phyloP scores from a whole-genome alignment of 2,113 vertebrate genomes.

The Raja brachyura region DNA sequence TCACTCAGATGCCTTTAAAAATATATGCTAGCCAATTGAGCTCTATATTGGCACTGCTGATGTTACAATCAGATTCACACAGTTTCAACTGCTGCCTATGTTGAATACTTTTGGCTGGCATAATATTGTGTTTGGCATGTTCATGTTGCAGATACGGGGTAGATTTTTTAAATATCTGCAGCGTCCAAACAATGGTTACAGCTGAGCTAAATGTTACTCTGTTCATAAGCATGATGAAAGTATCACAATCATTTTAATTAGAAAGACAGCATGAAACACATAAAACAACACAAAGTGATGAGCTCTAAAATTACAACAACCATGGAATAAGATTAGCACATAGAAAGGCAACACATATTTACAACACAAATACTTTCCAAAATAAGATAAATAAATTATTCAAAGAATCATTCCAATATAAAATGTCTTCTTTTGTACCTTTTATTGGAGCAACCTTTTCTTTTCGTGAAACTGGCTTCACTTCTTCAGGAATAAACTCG shows the following conservation, averaged over 20 bases:
- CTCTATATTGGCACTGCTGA: too few relatives aligned
- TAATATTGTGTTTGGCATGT: too few relatives aligned
- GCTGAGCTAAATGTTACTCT: too few relatives aligned
- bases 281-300: not conserved
- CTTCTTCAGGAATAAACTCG: slow-evolving; percentile 66
- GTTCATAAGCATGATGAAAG: too few relatives aligned
- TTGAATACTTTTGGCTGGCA: too few relatives aligned
- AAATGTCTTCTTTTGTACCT: slow-evolving; percentile 64
- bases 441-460: slow-evolving; percentile 42
- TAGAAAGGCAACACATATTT: slow-evolving; percentile 4
- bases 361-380: slow-evolving; percentile 38
- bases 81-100: too few relatives aligned
- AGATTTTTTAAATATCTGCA: too few relatives aligned
- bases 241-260: not conserved
- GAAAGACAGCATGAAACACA: not conserved
- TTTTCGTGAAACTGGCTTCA: slow-evolving; percentile 52
- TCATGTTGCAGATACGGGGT: too few relatives aligned
- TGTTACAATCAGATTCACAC: too few relatives aligned
- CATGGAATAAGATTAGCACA: not conserved
- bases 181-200: too few relatives aligned
- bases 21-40: too few relatives aligned
- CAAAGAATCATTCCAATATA: not conserved
- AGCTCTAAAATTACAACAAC: not conserved
- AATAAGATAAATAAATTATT: not conserved
- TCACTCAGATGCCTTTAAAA: too few relatives aligned